Percentiles rank a stretch among this genome's conserved stretches.
phyloP scores from a whole-genome alignment of 1,140 invertebrate species.

The Hermatobates lingyangjiaoensis region DNA sequence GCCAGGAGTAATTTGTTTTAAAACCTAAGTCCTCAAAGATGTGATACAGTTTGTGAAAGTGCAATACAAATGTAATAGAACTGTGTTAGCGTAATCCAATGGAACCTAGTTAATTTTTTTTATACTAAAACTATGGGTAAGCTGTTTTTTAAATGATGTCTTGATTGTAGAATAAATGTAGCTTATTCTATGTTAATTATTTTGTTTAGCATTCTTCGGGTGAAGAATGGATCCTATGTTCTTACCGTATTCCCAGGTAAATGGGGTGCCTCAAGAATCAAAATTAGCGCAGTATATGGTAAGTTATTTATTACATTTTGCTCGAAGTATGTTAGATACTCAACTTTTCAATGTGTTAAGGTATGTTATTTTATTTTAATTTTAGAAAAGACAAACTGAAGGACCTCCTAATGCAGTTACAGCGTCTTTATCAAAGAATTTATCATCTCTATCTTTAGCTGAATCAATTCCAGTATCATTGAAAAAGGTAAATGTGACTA shows the following conservation, averaged over 20 bases:
- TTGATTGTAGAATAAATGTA: background rate
- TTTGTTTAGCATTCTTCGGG: background rate
- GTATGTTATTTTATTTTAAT: slow-evolving; percentile 3
- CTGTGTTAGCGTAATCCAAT: background rate
- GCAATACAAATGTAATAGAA: background rate
- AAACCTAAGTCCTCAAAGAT: background rate
- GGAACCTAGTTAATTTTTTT: background rate
- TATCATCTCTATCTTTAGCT: slow-evolving; percentile 13
- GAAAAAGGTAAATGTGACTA: slow-evolving; percentile 12
- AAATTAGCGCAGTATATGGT: slow-evolving; percentile 73
- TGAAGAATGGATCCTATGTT: slow-evolving; percentile 28
- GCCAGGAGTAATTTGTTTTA: background rate
- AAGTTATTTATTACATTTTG: slow-evolving; percentile 16
- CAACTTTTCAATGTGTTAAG: background rate
- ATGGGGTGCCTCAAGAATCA: slow-evolving; percentile 63
- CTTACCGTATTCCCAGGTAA: slow-evolving; percentile 33
- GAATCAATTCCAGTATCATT: slow-evolving; percentile 12
- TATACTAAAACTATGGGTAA: background rate
- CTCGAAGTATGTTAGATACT: background rate
- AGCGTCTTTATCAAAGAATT: slow-evolving; percentile 14
- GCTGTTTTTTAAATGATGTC: background rate
- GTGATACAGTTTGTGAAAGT: background rate
- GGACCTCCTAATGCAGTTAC: slow-evolving; percentile 10
- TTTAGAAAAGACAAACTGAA: slow-evolving; percentile 17
- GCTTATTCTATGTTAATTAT: background rate